A percentile compares a stretch with the other conserved stretches of the same genome.
Evolutionary conservation across 2,113 vertebrate species (phyloP).

Genomic region (Cryptotis parvus): DNA sequence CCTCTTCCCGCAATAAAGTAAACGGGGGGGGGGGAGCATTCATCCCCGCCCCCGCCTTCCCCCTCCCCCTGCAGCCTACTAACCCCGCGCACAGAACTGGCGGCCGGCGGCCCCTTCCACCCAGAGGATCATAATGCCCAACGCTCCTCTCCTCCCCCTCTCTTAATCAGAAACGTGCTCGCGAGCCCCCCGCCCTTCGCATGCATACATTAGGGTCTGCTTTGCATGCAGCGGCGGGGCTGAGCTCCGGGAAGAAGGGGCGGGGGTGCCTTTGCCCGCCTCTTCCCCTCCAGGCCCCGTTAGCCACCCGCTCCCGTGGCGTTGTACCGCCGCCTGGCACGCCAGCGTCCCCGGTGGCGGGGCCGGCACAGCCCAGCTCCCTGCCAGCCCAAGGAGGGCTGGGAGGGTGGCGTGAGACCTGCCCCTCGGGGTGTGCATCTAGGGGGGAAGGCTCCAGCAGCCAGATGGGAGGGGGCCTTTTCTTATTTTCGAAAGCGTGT

Average conservation of each 20-base stretch:
- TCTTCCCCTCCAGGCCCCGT: conserved; percentile 76
- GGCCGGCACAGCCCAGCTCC: conserved; percentile 18
- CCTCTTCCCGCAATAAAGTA: conserved; percentile 73
- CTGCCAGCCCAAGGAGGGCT: background rate
- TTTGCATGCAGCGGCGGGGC: conserved; percentile 78
- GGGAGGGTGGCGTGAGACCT: conserved; percentile 59
- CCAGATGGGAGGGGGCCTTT: conserved; percentile 74
- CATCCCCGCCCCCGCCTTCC: conserved; percentile 36
- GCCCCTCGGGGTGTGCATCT: conserved; percentile 32
- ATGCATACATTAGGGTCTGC: conserved; percentile 78
- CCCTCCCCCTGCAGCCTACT: conserved; percentile 23
- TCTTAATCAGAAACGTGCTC: conserved; percentile 78
- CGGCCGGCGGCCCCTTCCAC: conserved; percentile 70
- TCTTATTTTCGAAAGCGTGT: conserved; percentile 39
- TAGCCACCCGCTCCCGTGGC: conserved; percentile 65
- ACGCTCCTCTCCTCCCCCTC: conserved; percentile 61
- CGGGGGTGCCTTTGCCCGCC: conserved; percentile 79
- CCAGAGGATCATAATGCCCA: conserved; percentile 71
- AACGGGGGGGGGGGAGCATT: conserved; percentile 51
- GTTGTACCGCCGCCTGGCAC: conserved; percentile 64
- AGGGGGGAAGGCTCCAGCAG: conserved; percentile 47
- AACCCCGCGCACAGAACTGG: conserved; percentile 65
- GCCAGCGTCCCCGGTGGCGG: background rate
- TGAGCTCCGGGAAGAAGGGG: conserved; percentile 72
- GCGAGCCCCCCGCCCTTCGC: conserved; percentile 51